phyloP scores from a whole-genome alignment of 2,888 invertebrate species.

The Ormyrus labotus region DNA sequence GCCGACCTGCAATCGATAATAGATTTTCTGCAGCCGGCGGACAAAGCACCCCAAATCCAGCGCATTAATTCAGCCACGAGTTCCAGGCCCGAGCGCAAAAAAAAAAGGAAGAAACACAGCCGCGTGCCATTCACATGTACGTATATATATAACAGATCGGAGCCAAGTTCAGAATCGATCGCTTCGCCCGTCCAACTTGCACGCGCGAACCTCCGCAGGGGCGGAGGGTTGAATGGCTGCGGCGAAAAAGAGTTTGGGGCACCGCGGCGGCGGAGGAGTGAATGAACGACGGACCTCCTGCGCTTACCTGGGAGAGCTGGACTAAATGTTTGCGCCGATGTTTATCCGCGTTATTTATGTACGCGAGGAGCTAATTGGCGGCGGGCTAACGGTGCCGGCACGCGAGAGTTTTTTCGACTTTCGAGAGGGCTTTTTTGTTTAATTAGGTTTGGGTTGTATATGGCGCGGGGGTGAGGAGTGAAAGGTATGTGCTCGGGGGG shows the following conservation, averaged over 20 bases:
- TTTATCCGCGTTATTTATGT: too few species aligned
- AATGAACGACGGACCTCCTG: not conserved
- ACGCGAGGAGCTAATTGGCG: too few species aligned
- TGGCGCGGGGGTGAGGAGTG: too few species aligned
- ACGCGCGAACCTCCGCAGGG: not conserved
- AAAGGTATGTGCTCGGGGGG: too few species aligned
- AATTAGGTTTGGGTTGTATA: too few species aligned
- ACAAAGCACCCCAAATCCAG: too few species aligned
- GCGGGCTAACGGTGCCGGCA: too few species aligned
- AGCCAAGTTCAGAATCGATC: constrained; percentile 40
- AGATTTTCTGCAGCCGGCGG: too few species aligned
- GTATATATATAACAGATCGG: not conserved
- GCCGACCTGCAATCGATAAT: too few species aligned
- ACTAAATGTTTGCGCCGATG: not conserved
- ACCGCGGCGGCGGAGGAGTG: not conserved
- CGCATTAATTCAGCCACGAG: too few species aligned
- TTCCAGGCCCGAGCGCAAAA: not conserved
- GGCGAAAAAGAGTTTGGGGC: not conserved
- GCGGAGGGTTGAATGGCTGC: not conserved
- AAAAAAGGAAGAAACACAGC: not conserved
- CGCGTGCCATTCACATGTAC: not conserved
- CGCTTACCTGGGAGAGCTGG: not conserved
- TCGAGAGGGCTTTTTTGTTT: too few species aligned
- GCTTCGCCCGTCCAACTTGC: not conserved
- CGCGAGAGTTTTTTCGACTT: too few species aligned